Base-by-base conservation (phyloP, 2,888 invertebrate genomes). In the Volucella inflata region DNA sequence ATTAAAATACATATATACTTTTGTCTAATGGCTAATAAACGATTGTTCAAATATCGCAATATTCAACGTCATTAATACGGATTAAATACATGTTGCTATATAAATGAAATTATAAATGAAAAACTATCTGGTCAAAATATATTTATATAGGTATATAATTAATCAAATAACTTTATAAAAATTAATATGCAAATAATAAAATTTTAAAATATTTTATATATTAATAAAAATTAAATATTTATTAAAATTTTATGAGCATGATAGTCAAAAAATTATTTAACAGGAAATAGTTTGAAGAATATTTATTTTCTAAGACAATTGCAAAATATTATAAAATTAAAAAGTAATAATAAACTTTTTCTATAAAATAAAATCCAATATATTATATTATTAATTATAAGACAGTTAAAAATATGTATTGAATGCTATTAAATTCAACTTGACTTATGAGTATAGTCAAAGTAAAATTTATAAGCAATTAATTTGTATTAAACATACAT, bases 191-290 rank as follows among this genome's bases (percentile, higher is more conserved):
- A 44, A 40, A 44, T 65, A 44, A n/a, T 16, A 55, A 50, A 21
- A 9, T 10, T 30, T 30, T 42, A 36, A 38, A 65, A 38, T 55
- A 72, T 64, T 78, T 64, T 70, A 42, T 64, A 70, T 50, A 30
- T 48, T 44, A 59, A 48, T 2, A 36, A 46, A 48, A 55, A 38
- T 9, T 60, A 55, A 36, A 53, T 76, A 44, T 21, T 10, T 62
- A 55, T 17, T 12, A 48, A 71, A 38, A 59, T 62, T 48, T 67
- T 42, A 60, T 68, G 84, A 84, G 84, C 80, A 84, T 80, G 17
- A 76, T 80, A 71, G 84, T 84, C 84, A 80, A 84, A 82, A 84
- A 16, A 46, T 10, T 76, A 51, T 59, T 55, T 60, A 21, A 40
- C 46, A 55, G 17, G 53, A 38, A 48, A 50, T 46, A 70, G 57